A percentile compares a stretch with the other conserved stretches of the same genome.
Conservation (phyloP, 2,888 invertebrate species). For the Epinotia ramella region DNA sequence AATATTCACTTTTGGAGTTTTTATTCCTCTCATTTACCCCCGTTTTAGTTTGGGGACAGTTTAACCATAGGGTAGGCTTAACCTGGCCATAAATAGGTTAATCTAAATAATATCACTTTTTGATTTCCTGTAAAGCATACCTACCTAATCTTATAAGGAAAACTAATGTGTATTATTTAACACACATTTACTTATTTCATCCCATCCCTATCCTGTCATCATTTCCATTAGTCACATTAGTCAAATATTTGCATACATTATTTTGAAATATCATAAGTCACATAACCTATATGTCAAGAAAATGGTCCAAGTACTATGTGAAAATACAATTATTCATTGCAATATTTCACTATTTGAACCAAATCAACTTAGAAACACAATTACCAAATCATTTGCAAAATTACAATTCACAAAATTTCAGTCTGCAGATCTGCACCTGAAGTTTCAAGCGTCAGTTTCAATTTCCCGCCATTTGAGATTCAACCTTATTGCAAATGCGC, state of each 20-base stretch:
- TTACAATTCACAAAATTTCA: slow-evolving; percentile 24
- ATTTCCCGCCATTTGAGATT: slow-evolving; percentile 55
- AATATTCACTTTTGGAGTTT: too few relatives aligned
- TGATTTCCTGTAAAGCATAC: too few relatives aligned
- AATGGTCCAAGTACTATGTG: not conserved
- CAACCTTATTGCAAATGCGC: slow-evolving; percentile 58
- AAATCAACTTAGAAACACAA: not conserved
- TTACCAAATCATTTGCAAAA: slow-evolving; percentile 34
- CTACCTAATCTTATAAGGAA: too few relatives aligned
- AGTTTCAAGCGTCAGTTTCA: slow-evolving; percentile 62
- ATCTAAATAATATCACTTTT: too few relatives aligned
- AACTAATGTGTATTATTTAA: too few relatives aligned
- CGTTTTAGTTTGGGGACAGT: too few relatives aligned
- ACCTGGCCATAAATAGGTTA: too few relatives aligned
- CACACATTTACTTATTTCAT: too few relatives aligned
- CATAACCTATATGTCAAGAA: not conserved
- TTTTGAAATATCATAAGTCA: not conserved
- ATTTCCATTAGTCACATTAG: not conserved
- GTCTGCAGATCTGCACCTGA: slow-evolving; percentile 58
- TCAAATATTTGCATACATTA: not conserved
- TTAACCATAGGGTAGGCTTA: too few relatives aligned
- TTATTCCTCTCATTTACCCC: too few relatives aligned
- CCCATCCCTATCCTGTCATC: too few relatives aligned
- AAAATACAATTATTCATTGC: not conserved
- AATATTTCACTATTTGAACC: not conserved